Base-by-base conservation (phyloP, 2,888 invertebrate genomes). In the Hydroisotoma schaefferi region DNA sequence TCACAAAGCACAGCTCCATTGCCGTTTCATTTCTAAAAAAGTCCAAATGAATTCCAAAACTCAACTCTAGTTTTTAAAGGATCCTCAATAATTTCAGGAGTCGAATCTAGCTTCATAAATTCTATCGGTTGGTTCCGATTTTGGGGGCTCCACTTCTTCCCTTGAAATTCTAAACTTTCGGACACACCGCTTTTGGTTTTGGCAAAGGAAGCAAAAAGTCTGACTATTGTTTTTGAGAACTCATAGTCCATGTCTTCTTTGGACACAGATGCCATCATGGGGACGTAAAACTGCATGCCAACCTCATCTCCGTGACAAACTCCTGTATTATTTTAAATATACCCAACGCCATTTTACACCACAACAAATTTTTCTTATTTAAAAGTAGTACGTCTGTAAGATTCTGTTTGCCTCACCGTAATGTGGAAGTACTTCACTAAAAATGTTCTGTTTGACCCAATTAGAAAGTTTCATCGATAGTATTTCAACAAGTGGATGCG, bases 281-380 rank as follows among this genome's bases (percentile, higher is more conserved):
- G 62, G 54, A 62, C 55, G 47, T 62, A 62, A 28, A 62, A 62
- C 25, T 62, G 62, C 1, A 62, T 38, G 20, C 58, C 51, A 43
- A 61, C 52, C 57, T 62, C 62, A 37, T 62, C 62, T 12, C 58
- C 58, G 47, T 62, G 62, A 26, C 62, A 62, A 18, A 58, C 43
- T 20, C 61, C 59, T 59, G 26, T 2, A n/a, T n/a, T n/a, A n/a
- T n/a, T n/a, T n/a, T n/a, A n/a, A n/a, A n/a, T n/a, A n/a, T n/a
- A n/a, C n/a, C n/a, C n/a, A n/a, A n/a, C n/a, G n/a, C n/a, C n/a
- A n/a, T n/a, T n/a, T n/a, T n/a, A n/a, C n/a, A n/a, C n/a, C n/a
- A n/a, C n/a, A n/a, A n/a, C n/a, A n/a, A n/a, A n/a, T n/a, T n/a
- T n/a, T n/a, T n/a, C n/a, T n/a, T n/a, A n/a, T n/a, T n/a, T n/a